Conservation (phyloP, 2,888 invertebrate genomes). For the Muscina levida region DNA sequence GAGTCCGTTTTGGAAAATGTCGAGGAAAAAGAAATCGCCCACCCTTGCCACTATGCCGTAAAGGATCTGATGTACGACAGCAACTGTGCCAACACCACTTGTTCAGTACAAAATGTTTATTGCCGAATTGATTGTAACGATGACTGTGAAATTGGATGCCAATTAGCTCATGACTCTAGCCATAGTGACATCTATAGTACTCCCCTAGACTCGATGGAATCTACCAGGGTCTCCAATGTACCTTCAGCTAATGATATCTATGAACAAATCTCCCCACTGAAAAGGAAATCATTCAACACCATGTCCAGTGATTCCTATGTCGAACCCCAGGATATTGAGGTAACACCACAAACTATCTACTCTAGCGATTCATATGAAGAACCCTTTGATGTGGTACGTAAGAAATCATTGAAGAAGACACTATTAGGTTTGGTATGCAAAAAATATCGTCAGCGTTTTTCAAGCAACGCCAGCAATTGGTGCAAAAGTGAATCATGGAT, state of each 20-base stretch:
- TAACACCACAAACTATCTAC: not conserved
- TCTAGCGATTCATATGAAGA: conserved; percentile 26
- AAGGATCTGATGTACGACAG: conserved; percentile 2
- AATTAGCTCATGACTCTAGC: not conserved
- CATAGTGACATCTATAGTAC: not conserved
- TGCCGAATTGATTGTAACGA: not conserved
- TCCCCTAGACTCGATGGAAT: not conserved
- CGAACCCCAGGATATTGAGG: not conserved
- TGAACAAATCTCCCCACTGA: conserved; percentile 8
- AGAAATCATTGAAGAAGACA: conserved; percentile 19
- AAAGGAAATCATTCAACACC: not conserved
- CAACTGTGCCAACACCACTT: not conserved
- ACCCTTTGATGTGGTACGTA: not conserved
- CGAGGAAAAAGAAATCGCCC: conserved; percentile 38
- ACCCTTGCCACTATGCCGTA: conserved; percentile 1
- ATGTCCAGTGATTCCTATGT: conserved; percentile 19
- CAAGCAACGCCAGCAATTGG: conserved; percentile 23
- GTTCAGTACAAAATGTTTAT: conserved; percentile 31
- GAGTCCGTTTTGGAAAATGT: conserved; percentile 38
- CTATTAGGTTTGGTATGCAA: conserved; percentile 21
- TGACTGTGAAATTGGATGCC: no score
- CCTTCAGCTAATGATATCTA: not conserved
- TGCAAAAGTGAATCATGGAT: conserved; percentile 37
- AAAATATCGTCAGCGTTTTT: conserved; percentile 40
- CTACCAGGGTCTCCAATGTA: not conserved